Evolutionary conservation across 64 coral and sea anemone genomes (phyloP).

Genomic region (Anthopleura sola): DNA sequence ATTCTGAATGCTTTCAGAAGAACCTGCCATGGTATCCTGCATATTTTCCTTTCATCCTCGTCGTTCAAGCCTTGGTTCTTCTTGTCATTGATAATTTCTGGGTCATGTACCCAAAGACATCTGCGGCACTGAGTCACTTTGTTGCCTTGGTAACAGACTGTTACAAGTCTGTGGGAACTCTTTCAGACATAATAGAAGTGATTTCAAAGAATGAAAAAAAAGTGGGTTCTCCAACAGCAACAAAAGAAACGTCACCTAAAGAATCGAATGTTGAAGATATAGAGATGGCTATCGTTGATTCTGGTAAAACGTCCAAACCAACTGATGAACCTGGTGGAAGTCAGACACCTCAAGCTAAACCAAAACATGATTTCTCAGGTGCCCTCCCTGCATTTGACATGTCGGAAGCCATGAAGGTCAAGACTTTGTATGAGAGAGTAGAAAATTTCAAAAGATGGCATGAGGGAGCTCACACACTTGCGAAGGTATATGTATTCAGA

Average conservation of each 20-base stretch:
- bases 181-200: slow-evolving; percentile 20
- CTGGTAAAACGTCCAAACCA: not conserved
- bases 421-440: not conserved
- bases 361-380: not conserved
- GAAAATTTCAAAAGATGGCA: not conserved
- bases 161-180: slow-evolving; percentile 36
- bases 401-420: slow-evolving; percentile 7
- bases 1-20: slow-evolving; percentile 6
- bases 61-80: not conserved
- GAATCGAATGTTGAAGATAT: not conserved
- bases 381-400: not conserved
- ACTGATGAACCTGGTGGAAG: not conserved
- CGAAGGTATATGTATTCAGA: not conserved
- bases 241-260: not conserved
- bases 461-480: not conserved
- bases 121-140: slow-evolving; percentile 46
- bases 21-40: not conserved
- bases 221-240: not conserved
- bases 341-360: not conserved
- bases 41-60: slow-evolving; percentile 26
- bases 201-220: slow-evolving; percentile 7
- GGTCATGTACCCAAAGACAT: slow-evolving; percentile 52
- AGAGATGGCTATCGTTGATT: not conserved
- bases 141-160: slow-evolving; percentile 45
- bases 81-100: slow-evolving; percentile 15